phyloP scores from a whole-genome alignment of 2,113 vertebrate genomes.

The Microtus pennsylvanicus region DNA sequence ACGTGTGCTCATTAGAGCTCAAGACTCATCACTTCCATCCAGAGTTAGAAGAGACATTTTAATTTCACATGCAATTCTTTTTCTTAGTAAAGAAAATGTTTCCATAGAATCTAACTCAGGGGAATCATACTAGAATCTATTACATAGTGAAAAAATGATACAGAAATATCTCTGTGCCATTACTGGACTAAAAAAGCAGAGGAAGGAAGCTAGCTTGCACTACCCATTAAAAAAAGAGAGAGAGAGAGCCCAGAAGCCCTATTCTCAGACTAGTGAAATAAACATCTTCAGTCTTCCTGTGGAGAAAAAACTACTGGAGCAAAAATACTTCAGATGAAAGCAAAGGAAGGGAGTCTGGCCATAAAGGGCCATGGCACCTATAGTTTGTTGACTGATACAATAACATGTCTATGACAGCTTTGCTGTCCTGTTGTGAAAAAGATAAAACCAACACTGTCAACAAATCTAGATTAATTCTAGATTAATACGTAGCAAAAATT shows the following conservation, averaged over 20 bases:
- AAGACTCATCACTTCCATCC: constrained; percentile 60
- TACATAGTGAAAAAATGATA: constrained; percentile 56
- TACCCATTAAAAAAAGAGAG: constrained; percentile 44
- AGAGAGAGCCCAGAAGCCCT: constrained; percentile 14
- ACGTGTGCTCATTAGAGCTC: constrained; percentile 54
- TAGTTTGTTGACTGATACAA: not conserved
- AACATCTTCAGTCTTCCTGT: constrained; percentile 36
- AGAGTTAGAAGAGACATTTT: constrained; percentile 51
- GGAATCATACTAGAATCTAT: constrained; percentile 65
- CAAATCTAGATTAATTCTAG: not conserved
- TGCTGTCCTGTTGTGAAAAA: not conserved
- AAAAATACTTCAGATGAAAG: constrained; percentile 50
- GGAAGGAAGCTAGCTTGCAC: constrained; percentile 24
- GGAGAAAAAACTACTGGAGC: not conserved
- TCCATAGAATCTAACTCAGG: constrained; percentile 69
- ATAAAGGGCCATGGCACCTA: not conserved
- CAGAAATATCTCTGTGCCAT: constrained; percentile 62
- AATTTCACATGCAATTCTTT: constrained; percentile 71
- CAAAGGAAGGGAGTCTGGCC: not conserved
- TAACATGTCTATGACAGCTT: not conserved
- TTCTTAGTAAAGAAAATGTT: constrained; percentile 73
- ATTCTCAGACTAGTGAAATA: constrained; percentile 22
- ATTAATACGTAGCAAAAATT: not conserved
- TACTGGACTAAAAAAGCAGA: constrained; percentile 54
- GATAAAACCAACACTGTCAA: not conserved